These are phyloP conservation scores for Lampropteryx suffumata DNA, from an alignment of 2,888 invertebrate genomes.

Conservation along the genomic window DNA sequence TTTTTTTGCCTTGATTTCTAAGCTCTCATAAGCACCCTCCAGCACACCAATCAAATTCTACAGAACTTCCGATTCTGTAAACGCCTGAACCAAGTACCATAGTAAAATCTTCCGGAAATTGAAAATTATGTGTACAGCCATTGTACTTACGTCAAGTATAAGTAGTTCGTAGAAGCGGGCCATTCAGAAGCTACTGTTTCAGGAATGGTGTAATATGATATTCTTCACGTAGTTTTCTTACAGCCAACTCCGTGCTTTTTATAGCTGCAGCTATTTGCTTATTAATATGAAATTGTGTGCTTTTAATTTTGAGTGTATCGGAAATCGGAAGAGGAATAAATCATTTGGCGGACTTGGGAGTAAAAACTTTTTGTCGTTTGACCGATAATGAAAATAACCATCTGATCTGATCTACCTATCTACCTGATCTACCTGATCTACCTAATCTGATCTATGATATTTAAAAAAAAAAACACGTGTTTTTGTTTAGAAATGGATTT, in stretches of 20 bases:
- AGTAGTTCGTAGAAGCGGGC: slow-evolving; percentile 99
- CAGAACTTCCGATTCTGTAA: slow-evolving; percentile 98
- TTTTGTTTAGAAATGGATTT: too few species aligned
- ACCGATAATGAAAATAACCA: too few species aligned
- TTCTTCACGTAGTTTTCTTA: slow-evolving; percentile 89
- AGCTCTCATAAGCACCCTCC: slow-evolving; percentile 97
- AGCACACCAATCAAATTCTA: slow-evolving; percentile 99
- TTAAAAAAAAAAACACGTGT: too few species aligned
- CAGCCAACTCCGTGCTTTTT: slow-evolving; percentile 93
- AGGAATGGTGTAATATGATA: slow-evolving; percentile 91
- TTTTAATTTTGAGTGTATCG: too few species aligned
- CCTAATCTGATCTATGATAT: too few species aligned
- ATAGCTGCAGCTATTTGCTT: slow-evolving; percentile 95
- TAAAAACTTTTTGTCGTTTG: too few species aligned
- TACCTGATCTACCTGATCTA: too few species aligned
- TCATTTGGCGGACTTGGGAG: too few species aligned
- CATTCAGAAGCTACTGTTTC: slow-evolving; percentile 99
- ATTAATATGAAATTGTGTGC: too few species aligned
- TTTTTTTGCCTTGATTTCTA: slow-evolving; percentile 91
- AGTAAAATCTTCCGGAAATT: slow-evolving; percentile 89
- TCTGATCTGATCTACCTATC: too few species aligned
- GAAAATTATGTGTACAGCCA: slow-evolving; percentile 90
- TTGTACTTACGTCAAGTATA: slow-evolving; percentile 99
- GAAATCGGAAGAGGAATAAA: too few species aligned
- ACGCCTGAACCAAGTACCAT: slow-evolving; percentile 98